Conservation (phyloP, 2,888 invertebrate species). For the Rhodophaea formosa region DNA sequence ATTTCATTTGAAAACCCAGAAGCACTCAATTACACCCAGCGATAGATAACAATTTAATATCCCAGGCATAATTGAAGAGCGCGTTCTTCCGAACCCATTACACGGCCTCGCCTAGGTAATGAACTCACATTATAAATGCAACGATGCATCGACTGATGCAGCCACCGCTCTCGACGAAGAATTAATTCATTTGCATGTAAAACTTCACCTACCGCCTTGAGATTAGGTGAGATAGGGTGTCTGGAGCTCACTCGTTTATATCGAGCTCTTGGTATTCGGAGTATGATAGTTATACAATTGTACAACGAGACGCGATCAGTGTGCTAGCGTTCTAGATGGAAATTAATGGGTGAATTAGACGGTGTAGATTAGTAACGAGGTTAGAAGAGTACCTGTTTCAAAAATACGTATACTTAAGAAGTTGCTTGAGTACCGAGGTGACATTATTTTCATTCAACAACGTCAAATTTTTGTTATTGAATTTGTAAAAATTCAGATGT, state of each 20-base stretch:
- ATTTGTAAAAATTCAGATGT: no score
- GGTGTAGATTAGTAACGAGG: no score
- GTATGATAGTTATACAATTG: not conserved
- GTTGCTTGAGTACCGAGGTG: no score
- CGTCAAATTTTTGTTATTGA: no score
- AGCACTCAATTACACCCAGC: slow-evolving; percentile 29
- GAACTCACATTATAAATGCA: slow-evolving; percentile 80
- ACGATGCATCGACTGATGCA: slow-evolving; percentile 73
- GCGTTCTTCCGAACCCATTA: slow-evolving; percentile 77
- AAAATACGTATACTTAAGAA: no score
- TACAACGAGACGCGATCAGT: not conserved
- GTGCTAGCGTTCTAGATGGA: not conserved
- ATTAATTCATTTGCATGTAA: slow-evolving; percentile 81
- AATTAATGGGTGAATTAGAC: not conserved
- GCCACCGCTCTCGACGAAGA: slow-evolving; percentile 64
- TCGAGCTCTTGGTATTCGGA: slow-evolving; percentile 3
- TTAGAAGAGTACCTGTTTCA: no score
- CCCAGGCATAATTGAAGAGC: slow-evolving; percentile 73
- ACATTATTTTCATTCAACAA: no score
- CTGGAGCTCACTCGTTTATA: slow-evolving; percentile 19
- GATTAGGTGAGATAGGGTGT: slow-evolving; percentile 55
- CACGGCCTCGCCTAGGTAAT: slow-evolving; percentile 65
- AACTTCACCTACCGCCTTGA: slow-evolving; percentile 69
- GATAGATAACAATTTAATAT: slow-evolving; percentile 69
- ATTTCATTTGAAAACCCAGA: slow-evolving; percentile 28